Evolutionary conservation across 2,113 vertebrate genomes (phyloP), one percentile per base, ranked within the genome.

Genomic region (Malurus cyaneus): DNA sequence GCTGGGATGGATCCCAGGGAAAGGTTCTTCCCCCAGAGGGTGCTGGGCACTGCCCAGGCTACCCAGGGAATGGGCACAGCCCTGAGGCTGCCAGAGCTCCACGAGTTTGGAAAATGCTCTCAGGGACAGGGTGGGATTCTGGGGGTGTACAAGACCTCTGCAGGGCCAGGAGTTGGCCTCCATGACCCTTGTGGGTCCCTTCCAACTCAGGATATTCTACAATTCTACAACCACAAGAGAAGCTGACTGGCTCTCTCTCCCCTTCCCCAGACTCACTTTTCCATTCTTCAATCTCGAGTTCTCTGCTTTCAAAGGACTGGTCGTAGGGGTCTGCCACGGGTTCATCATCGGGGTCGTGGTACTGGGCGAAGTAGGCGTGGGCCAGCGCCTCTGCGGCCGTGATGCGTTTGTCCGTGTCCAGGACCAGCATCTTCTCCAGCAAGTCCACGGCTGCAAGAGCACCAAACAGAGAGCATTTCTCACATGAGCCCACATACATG

Each of bases 281-380:
- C 99, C 99, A 99, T 86, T 99, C 99, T 44, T 99, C 99, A 46
- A 99, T 99, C 71, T 99, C 98, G 69, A 99, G 98, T 70, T 99
- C 99, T 32, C 99, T 98, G 97, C 99, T 99, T 93, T 99, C 99
- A 49, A 99, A 99, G 83, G 99, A 99, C 98, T 99, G 99, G 97
- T 99, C 99, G 1, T 99, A 99, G 29, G 99, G 99, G 18, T 99
- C 99, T 2, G 99, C 99, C 92, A 99, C 99, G 1, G 99, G 99
- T 77, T 99, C 99, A 5, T 99, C 99, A 0, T 99, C 99, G 1
- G 99, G 99, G 84, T 99, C 99, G 0, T 99, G 99, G 91, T 99
- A 99, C 98, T 99, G 99, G 24, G 99, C 86, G 31, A 99, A 99
- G 96, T 99, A 99, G 32, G 97, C 90, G 10, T 99, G 99, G 13